Conservation (phyloP, 2,113 vertebrate species). For the Grallaria varia region DNA sequence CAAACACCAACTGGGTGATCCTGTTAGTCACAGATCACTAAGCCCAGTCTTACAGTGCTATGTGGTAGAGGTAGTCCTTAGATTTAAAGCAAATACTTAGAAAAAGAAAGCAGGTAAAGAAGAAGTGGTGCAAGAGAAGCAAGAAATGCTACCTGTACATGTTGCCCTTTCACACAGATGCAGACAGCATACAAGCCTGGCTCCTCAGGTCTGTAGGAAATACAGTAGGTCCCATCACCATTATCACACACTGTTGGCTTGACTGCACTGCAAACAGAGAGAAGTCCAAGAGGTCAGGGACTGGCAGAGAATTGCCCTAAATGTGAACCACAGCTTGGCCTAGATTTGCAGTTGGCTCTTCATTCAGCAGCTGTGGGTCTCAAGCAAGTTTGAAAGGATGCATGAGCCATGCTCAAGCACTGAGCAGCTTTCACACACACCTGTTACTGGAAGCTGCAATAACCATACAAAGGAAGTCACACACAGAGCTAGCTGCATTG, state of each 20-base stretch:
- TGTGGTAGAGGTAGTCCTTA: neutral
- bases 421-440: neutral
- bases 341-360: neutral
- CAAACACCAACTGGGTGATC: neutral
- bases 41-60: neutral
- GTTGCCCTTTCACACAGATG: slow-evolving; percentile 83
- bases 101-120: neutral
- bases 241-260: slow-evolving; percentile 80
- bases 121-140: neutral
- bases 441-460: neutral
- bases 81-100: neutral
- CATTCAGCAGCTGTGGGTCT: neutral
- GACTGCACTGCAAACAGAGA: slow-evolving; percentile 67
- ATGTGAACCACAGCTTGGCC: neutral
- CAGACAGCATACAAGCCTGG: slow-evolving; percentile 80
- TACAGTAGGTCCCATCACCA: slow-evolving; percentile 81
- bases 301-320: neutral
- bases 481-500: neutral
- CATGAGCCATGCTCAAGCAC: neutral
- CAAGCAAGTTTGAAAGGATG: neutral
- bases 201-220: slow-evolving; percentile 83
- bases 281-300: neutral
- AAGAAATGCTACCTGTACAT: slow-evolving; percentile 80
- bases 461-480: slow-evolving; percentile 16
- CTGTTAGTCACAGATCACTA: neutral